These are phyloP conservation scores for Chrosomus eos DNA, from an alignment of 2,797 vertebrate species.

Conservation along the genomic window DNA sequence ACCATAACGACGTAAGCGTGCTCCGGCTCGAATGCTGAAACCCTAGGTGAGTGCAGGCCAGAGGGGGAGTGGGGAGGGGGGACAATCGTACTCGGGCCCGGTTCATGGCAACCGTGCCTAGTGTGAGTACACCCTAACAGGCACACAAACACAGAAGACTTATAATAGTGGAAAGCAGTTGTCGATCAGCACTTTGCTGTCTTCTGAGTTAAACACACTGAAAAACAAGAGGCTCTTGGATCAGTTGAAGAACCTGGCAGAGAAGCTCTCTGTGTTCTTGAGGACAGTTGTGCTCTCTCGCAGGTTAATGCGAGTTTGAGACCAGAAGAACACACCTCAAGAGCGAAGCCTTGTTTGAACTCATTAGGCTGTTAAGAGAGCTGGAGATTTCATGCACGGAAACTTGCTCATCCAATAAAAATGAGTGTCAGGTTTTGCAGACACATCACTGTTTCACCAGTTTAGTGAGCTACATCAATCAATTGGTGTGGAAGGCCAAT, in stretches of 20 bases:
- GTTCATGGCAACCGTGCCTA: no score
- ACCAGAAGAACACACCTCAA: conserved; percentile 23
- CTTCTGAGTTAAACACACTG: not conserved
- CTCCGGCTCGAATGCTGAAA: no score
- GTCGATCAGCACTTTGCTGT: conserved; percentile 7
- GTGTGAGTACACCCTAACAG: no score
- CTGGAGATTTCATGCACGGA: conserved; percentile 65
- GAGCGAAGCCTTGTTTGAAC: conserved; percentile 68
- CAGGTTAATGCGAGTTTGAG: conserved; percentile 16
- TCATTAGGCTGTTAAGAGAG: conserved; percentile 68
- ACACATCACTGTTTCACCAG: conserved; percentile 65
- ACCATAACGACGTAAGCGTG: no score
- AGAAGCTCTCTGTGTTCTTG: not conserved
- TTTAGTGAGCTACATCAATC: conserved; percentile 67
- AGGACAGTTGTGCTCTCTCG: conserved; percentile 11
- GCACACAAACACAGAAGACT: not conserved
- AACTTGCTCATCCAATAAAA: conserved; percentile 66
- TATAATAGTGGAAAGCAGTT: not conserved
- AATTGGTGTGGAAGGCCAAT: conserved; percentile 20
- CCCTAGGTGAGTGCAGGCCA: no score
- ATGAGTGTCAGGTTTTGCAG: conserved; percentile 65
- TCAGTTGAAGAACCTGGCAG: conserved; percentile 5
- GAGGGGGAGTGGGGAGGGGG: no score
- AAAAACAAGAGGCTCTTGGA: conserved; percentile 12
- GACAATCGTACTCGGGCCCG: no score